Evolutionary conservation across 2,797 vertebrate genomes (phyloP), one percentile per base, ranked within the genome.

Genomic region (Geotria australis): DNA sequence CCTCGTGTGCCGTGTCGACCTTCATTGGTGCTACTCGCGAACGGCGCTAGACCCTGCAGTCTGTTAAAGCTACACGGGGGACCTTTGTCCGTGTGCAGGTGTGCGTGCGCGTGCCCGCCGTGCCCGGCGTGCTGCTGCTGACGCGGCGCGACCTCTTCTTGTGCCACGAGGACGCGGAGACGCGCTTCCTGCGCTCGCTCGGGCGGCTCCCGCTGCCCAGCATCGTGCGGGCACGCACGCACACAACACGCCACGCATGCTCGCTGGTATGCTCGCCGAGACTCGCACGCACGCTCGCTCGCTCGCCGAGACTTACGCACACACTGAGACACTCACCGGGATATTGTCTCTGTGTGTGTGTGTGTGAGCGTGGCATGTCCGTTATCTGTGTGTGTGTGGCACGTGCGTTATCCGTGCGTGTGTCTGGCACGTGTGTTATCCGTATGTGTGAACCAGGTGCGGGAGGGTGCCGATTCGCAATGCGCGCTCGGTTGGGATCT

Each of bases 141-240:
- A 86, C 86, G 0, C 73, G 80, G 1, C 65, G 70, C 62, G 80
- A 75, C 67, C 69, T 77, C 64, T 77, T 96, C 64, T 93, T 80
- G 0, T 98, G 88, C 67, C 91, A 98, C 0, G 85, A 98, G 73
- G 91, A 98, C 61, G 94, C 85, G 65, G 88, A 98, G 74, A 98
- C 91, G 6, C 84, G 82, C 69, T 96, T 96, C 70, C 93, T 93
- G 70, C 83, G 88, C 60, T 85, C 80, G 0, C 73, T 98, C 60
- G 84, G 81, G 65, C 70, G 71, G 0, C 68, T 64, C 1, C 73
- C 78, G 45, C 70, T 96, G 63, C 72, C 66, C 0, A 76, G 85
- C 8, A 7, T 96, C 65, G 70, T 68, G 0, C 62, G 72, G 0
- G 58, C 93, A 59, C 76, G 75, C 60, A 62, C 74, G 0, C 79